Conservation (phyloP, 2,797 vertebrate species). For the Mormyrus hasselquistii region DNA sequence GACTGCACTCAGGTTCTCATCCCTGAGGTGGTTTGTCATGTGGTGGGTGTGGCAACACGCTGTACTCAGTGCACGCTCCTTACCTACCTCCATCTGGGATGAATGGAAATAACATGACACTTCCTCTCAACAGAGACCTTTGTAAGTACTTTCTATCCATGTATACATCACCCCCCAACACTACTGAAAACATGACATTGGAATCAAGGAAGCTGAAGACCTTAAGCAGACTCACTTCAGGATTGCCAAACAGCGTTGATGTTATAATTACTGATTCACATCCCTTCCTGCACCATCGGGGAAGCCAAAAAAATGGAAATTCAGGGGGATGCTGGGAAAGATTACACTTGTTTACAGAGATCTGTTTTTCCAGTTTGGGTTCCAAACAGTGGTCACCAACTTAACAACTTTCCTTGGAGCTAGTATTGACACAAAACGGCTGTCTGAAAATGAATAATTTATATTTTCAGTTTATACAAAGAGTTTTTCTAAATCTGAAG, state of each 20-base stretch:
- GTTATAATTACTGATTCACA: not conserved
- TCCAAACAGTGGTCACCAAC: conserved; percentile 5
- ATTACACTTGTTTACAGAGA: conserved; percentile 1
- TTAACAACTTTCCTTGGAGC: conserved; percentile 20
- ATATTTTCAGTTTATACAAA: conserved; percentile 62
- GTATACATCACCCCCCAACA: not conserved
- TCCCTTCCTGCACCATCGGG: not conserved
- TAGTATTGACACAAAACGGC: conserved; percentile 50
- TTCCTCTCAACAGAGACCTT: not conserved
- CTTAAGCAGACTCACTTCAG: not conserved
- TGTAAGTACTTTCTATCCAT: not conserved
- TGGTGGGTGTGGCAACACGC: too few relatives aligned
- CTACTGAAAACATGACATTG: not conserved
- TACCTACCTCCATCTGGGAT: not conserved
- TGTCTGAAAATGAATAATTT: conserved; percentile 50
- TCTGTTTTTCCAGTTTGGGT: not conserved
- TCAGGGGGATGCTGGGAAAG: not conserved
- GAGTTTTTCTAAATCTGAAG: conserved; percentile 54
- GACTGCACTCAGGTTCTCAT: not conserved
- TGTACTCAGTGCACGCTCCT: too few relatives aligned
- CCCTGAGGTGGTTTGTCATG: not conserved
- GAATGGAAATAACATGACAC: not conserved
- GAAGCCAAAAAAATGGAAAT: not conserved
- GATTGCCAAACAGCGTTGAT: not conserved
- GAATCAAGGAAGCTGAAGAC: not conserved